These are phyloP conservation scores for Carlito syrichta DNA, from an alignment of 2,113 vertebrate species.

Conservation along the genomic window DNA sequence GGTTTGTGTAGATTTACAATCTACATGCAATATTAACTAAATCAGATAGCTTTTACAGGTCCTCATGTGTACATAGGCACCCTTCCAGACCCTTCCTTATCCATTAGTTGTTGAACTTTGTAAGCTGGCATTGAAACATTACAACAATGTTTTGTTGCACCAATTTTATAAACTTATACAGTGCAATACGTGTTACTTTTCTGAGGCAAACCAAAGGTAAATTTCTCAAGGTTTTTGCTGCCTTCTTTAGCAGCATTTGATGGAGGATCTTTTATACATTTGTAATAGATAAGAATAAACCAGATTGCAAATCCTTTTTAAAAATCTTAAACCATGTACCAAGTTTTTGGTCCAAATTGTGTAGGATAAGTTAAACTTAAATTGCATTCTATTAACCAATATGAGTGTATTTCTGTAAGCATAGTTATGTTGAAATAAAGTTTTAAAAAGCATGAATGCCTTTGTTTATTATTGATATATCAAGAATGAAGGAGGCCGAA, in stretches of 20 bases:
- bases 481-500: background rate
- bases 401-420: slow-evolving; percentile 86
- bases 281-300: slow-evolving; percentile 84
- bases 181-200: no score
- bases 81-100: no score
- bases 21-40: no score
- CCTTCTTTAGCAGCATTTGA: no score
- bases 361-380: slow-evolving; percentile 85
- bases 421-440: slow-evolving; percentile 88
- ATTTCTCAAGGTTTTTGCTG: background rate
- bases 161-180: no score
- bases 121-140: no score
- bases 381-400: slow-evolving; percentile 85
- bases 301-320: slow-evolving; percentile 79
- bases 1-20: no score
- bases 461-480: slow-evolving; percentile 58
- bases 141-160: no score
- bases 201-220: background rate
- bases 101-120: no score
- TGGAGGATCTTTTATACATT: slow-evolving; percentile 84
- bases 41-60: no score
- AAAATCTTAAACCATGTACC: slow-evolving; percentile 81
- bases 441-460: slow-evolving; percentile 79
- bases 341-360: slow-evolving; percentile 80
- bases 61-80: no score